phyloP scores from a whole-genome alignment of 2,797 vertebrate species.

The Myotis pilosus region DNA sequence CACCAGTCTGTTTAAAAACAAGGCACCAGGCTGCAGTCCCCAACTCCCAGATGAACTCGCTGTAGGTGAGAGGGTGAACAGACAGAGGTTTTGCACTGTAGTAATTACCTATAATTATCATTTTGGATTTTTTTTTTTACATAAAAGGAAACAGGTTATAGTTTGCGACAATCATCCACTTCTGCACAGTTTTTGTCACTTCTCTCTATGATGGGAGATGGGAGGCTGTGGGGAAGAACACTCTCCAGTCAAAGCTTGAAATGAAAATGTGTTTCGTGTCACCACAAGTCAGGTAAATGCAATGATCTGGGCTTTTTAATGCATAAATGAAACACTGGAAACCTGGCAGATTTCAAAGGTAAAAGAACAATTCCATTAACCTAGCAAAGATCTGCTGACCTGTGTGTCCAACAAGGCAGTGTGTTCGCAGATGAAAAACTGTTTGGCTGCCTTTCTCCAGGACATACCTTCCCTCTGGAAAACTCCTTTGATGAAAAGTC shows the following conservation, averaged over 20 bases:
- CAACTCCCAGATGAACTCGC: constrained; percentile 42
- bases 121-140: constrained; percentile 66
- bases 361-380: background rate
- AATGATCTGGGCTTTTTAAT: background rate
- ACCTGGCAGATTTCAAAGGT: background rate
- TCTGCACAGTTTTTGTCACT: constrained; percentile 58
- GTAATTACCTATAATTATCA: constrained; percentile 65
- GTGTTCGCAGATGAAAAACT: background rate
- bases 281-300: constrained; percentile 31
- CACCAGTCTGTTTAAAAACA: background rate
- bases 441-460: background rate
- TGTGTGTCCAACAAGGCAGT: background rate
- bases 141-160: constrained; percentile 73
- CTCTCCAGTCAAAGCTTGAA: constrained; percentile 31
- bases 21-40: background rate
- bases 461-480: background rate
- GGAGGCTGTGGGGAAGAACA: background rate
- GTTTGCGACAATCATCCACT: constrained; percentile 68
- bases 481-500: background rate
- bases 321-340: background rate
- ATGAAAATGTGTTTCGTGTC: constrained; percentile 33
- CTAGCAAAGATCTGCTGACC: background rate
- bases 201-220: constrained; percentile 34
- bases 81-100: constrained; percentile 32
- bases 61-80: constrained; percentile 46